Evolutionary conservation across 2,888 invertebrate genomes (phyloP), one percentile per base, ranked within the genome.

Genomic region (Sialis fuliginosa): DNA sequence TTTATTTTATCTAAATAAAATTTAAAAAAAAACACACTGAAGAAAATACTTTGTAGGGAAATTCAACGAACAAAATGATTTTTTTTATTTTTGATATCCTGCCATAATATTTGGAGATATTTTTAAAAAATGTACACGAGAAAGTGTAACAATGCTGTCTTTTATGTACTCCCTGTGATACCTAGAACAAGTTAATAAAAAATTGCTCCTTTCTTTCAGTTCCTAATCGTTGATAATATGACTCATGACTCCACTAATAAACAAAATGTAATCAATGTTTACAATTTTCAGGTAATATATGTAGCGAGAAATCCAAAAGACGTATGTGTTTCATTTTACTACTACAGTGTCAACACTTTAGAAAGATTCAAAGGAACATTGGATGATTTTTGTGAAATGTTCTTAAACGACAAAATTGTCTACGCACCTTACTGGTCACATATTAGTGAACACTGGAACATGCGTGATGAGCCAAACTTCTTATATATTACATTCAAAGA

Each of bases 261-360:
- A n/a, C 40, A n/a, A 12, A 40, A 8, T 8, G 12, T 2, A 40
- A 22, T 22, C 2, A 22, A 22, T 22, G 4, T 22, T 22, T 22
- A 22, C 4, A 22, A 6, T 61, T 57, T 53, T 64, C 61, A 64
- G 75, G 75, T 84, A 4, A 68, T 85, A 12, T 83, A 83, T 56
- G 75, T 82, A 0, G 72, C 75, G 0, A 70, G 85, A 54, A 81
- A 85, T 57, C 77, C 82, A 0, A 77, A 82, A 54, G 85, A 85
- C 57, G 76, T 78, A 0, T 71, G 74, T 2, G 74, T 83, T 1
- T 84, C 84, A 0, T 84, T 71, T 57, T 77, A 80, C 57, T 72
- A 82, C 48, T 74, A 75, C 55, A 73, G 70, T 51, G 67, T 79
- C 55, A 62, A 77, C 32, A 66, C 71, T 43, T 59, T 74, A 9